Conservation (phyloP, 2,888 invertebrate genomes). For the Drosophila tripunctata region DNA sequence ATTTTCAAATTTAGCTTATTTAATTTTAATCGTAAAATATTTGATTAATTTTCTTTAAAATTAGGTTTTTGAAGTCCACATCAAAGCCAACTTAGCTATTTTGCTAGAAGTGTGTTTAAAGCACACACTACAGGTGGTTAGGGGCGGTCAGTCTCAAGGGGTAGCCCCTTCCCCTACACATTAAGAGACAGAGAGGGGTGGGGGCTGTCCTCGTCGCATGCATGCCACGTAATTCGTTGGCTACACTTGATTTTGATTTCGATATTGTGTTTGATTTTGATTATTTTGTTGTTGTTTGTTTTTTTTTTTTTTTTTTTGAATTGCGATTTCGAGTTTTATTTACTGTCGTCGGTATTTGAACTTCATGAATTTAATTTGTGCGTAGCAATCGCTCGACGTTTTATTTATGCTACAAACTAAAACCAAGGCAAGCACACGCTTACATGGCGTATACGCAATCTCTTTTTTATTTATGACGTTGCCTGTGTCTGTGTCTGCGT, state of each 20-base stretch:
- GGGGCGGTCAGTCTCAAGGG: conserved; percentile 27
- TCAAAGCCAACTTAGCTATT: not conserved
- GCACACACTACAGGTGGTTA: conserved; percentile 14
- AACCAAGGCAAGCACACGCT: conserved; percentile 56
- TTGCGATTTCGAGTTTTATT: conserved; percentile 32
- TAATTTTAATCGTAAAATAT: not conserved
- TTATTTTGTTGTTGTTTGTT: too few relatives aligned
- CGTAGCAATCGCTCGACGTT: conserved; percentile 41
- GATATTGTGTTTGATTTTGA: conserved; percentile 25
- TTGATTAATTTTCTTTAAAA: not conserved
- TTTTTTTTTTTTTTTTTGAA: conserved; percentile 1
- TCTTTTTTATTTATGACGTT: conserved; percentile 49
- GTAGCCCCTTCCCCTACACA: not conserved
- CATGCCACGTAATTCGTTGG: conserved; percentile 66
- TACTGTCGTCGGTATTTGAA: conserved; percentile 51
- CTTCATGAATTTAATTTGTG: conserved; percentile 68
- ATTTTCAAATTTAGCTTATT: not conserved
- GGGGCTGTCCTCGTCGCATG: conserved; percentile 55
- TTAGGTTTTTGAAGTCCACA: not conserved
- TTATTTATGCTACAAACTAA: conserved; percentile 25
- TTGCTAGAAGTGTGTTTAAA: not conserved
- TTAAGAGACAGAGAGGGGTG: not conserved
- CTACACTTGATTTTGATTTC: conserved; percentile 44
- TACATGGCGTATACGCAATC: conserved; percentile 71
- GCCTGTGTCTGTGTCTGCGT: not conserved